phyloP scores from a whole-genome alignment of 1,140 invertebrate genomes.

The Rhopalosiphum padi region DNA sequence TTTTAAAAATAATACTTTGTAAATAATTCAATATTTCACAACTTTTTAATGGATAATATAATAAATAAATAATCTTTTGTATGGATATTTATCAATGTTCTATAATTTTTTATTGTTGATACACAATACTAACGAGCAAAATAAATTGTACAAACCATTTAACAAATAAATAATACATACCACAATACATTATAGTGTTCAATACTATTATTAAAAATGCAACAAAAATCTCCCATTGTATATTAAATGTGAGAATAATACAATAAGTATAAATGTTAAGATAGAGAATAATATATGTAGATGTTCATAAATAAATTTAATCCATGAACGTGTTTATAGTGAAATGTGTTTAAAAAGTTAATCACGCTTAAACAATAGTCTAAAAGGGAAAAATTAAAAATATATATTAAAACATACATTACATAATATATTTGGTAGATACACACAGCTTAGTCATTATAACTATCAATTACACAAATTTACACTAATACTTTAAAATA shows the following conservation, averaged over 20 bases:
- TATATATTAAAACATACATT: background rate
- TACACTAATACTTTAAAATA: conserved; percentile 1
- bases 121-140: background rate
- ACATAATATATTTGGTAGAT: background rate
- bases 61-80: background rate
- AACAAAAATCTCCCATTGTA: background rate
- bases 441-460: background rate
- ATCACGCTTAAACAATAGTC: background rate
- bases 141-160: conserved; percentile 19
- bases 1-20: background rate
- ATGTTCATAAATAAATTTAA: background rate
- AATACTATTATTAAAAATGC: background rate
- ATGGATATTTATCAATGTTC: background rate
- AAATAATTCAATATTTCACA: background rate
- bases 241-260: background rate
- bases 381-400: background rate
- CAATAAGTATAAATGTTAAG: background rate
- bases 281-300: background rate
- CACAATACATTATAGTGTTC: background rate
- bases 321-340: background rate
- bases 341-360: background rate
- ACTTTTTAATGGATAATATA: background rate
- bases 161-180: background rate
- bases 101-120: background rate
- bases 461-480: conserved; percentile 23